Evolutionary conservation across 2,797 vertebrate species (phyloP).

Genomic region (Aldrovandia affinis): DNA sequence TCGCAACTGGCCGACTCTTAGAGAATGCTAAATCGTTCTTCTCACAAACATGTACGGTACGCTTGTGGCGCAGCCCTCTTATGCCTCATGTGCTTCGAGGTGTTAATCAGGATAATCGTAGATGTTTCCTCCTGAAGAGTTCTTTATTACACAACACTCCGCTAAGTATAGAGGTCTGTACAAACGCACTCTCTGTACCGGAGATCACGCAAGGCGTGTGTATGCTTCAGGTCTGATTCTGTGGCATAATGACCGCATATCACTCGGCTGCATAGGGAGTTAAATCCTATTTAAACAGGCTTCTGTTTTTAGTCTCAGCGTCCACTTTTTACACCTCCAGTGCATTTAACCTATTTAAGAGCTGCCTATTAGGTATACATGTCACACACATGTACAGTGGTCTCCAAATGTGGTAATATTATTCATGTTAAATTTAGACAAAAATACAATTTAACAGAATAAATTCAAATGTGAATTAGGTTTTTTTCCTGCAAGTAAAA

Average conservation of each 20-base stretch:
- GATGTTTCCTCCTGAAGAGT: slow-evolving; percentile 22
- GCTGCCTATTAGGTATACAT: background rate
- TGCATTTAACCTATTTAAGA: background rate
- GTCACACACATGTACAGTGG: too few relatives aligned
- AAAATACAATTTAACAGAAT: too few relatives aligned
- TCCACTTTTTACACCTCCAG: background rate
- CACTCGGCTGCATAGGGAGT: background rate
- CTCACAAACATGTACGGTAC: background rate
- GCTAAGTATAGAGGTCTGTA: slow-evolving; percentile 25
- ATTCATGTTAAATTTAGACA: too few relatives aligned
- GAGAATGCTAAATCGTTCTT: background rate
- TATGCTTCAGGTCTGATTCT: background rate
- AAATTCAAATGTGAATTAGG: too few relatives aligned
- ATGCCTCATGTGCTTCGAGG: background rate
- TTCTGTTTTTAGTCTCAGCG: background rate
- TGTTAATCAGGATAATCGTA: slow-evolving; percentile 40
- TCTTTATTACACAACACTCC: slow-evolving; percentile 44
- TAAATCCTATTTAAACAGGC: background rate
- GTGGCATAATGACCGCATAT: background rate
- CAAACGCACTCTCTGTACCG: background rate
- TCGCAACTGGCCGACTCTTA: background rate
- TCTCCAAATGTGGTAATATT: too few relatives aligned
- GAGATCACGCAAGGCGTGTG: background rate
- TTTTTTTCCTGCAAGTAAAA: too few relatives aligned
- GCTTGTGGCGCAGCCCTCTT: background rate